Base-by-base conservation (phyloP, 2,797 vertebrate species). In the Fratercula arctica region DNA sequence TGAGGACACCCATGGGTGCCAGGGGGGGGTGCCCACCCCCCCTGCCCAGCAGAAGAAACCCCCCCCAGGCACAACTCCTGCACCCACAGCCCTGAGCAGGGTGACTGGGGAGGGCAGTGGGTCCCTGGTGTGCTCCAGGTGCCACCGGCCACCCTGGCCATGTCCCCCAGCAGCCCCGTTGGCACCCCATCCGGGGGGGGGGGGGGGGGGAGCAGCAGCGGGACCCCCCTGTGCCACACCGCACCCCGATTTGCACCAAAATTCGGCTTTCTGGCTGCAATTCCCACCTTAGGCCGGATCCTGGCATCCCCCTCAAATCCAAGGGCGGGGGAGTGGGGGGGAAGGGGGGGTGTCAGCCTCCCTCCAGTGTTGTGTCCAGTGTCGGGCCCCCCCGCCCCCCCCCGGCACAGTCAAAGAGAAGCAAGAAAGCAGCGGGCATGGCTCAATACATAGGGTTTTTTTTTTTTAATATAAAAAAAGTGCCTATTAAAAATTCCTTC, bases 401-500 rank as follows among this genome's bases (percentile, higher is more conserved):
- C 45, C 33, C 28, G 29, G 41, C 57, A 25, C 57, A 56, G 78
- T 70, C 64, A 29, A 46, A 57, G 57, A 93, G 85, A 89, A 51
- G 89, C 84, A 79, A 19, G 54, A 46, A 84, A 82, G 76, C 78
- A 89, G 73, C 39, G 73, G 73, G 69, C 25, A 8, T 51, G 67
- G 35, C 53, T 84, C 92, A 92, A 90, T 74, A 93, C 76, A 91
- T 54, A 39, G 72, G 37, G 9, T 41, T 13, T 14, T 41, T 41
- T 41, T 41, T 41, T 41, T 41, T 41, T 41, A 41, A 41, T 86
- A 64, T 85, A 77, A 86, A 90, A 85, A 76, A 82, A 80, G 90
- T 88, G 82, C 79, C 79, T 85, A 69, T 92, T 75, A 89, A 96
- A 95, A 94, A 90, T 60, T 87, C 83, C 87, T 90, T 89, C 94